Evolutionary conservation across 2,113 vertebrate species (phyloP).

Genomic region (Cyprinodon tularosa): DNA sequence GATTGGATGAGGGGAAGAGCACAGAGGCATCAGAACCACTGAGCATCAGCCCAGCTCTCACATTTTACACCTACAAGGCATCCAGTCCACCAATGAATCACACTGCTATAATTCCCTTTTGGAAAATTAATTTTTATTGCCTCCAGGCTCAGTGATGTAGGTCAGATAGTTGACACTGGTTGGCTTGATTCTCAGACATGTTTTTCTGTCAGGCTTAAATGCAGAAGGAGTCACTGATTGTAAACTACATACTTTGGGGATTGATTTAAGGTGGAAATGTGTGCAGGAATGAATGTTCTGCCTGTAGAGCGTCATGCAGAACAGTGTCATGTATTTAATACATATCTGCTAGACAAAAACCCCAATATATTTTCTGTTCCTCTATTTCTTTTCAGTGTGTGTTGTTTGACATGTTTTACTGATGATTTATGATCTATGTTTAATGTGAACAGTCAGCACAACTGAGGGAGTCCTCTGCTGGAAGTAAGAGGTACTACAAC

Average conservation of each 20-base stretch:
- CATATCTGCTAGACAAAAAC: background rate
- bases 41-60: constrained; percentile 60
- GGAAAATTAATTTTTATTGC: constrained; percentile 72
- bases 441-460: constrained; percentile 16
- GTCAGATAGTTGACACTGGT: constrained; percentile 59
- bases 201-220: constrained; percentile 52
- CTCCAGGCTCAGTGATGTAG: constrained; percentile 61
- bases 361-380: background rate
- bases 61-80: constrained; percentile 64
- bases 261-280: constrained; percentile 5
- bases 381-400: background rate
- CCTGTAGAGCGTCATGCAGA: background rate
- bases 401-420: constrained; percentile 25
- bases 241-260: constrained; percentile 11
- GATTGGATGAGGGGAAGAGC: constrained; percentile 67
- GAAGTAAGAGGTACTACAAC: constrained; percentile 35
- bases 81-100: constrained; percentile 63
- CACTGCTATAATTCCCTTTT: constrained; percentile 66
- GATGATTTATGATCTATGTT: constrained; percentile 29
- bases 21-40: constrained; percentile 65
- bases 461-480: constrained; percentile 65
- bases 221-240: constrained; percentile 6
- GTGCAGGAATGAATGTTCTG: background rate
- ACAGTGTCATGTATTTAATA: background rate
- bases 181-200: constrained; percentile 39